Evolutionary conservation across 2,888 invertebrate genomes (phyloP), one percentile per base, ranked within the genome.

Genomic region (Liodrosophila aerea): DNA sequence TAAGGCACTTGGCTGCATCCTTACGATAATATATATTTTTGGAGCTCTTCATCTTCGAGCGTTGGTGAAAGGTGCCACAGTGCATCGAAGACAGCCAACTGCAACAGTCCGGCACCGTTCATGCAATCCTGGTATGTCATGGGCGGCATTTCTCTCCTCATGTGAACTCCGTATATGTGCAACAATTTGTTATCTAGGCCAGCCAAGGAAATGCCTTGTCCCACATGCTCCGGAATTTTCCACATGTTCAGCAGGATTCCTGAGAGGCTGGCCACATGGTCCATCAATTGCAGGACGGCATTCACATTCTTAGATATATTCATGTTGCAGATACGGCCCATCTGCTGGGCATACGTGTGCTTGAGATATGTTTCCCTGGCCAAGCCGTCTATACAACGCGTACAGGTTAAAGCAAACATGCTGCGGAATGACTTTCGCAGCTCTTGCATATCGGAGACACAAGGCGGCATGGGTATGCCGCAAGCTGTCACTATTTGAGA

Each of bases 101-200:
- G 73, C 36, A 69, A 4, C 0, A 69, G 62, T 4, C 69, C 69
- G 0, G 73, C 43, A 2, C 69, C 73, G 1, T 68, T 62, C 0
- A 56, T 52, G 33, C 69, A 69, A n/a, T 69, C 62, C 7, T 73
- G 73, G 9, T 43, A 73, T 0, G 69, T 62, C 0, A 69, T 73
- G 1, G 69, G 73, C 0, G 69, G 69, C 2, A 69, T 12, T 9
- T 73, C 62, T 1, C 57, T 11, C n/a, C 36, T 41, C 2, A 62
- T 9, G 7, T 69, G 69, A 0, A 31, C 3, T 0, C 49, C 68
- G 18, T 67, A 69, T 0, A 67, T 49, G 15, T 50, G 57, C 0
- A 67, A 5, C 13, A 33, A 2, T 36, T 53, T 30, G 1, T 69
- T 73, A 16, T 58, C 62, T 0, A 69, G 13, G 0, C 52, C 49